phyloP scores from a whole-genome alignment of 2,888 invertebrate species.

The Eurois occulta region DNA sequence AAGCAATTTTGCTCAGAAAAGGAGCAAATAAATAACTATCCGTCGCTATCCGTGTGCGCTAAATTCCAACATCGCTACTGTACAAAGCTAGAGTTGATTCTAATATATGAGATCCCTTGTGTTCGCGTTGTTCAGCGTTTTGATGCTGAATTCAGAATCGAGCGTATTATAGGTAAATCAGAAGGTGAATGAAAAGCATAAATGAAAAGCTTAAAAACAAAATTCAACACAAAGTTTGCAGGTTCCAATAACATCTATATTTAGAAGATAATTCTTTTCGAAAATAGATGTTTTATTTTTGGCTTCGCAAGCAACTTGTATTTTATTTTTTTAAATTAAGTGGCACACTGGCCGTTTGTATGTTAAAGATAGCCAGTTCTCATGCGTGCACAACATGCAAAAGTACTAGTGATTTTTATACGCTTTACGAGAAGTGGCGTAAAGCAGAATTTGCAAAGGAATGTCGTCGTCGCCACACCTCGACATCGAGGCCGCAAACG shows the following conservation, averaged over 20 bases:
- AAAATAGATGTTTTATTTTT: background rate
- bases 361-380: conserved; percentile 24
- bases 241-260: conserved; percentile 6
- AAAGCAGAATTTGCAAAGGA: conserved; percentile 78
- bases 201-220: background rate
- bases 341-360: conserved; percentile 28
- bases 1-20: conserved; percentile 46
- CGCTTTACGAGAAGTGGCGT: conserved; percentile 69
- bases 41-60: conserved; percentile 34
- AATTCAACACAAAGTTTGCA: no score
- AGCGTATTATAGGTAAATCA: background rate
- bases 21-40: conserved; percentile 45
- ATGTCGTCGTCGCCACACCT: conserved; percentile 87
- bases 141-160: conserved; percentile 19
- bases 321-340: conserved; percentile 35
- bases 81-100: conserved; percentile 35
- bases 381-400: conserved; percentile 46
- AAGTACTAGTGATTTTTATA: conserved; percentile 63
- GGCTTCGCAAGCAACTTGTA: background rate
- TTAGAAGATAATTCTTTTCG: background rate
- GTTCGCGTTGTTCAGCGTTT: conserved; percentile 23
- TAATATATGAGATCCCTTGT: conserved; percentile 44
- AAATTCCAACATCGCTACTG: conserved; percentile 33
- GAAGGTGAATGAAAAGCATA: background rate
- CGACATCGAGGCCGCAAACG: conserved; percentile 77